Conservation (phyloP, 2,113 vertebrate genomes). For the Morone saxatilis region DNA sequence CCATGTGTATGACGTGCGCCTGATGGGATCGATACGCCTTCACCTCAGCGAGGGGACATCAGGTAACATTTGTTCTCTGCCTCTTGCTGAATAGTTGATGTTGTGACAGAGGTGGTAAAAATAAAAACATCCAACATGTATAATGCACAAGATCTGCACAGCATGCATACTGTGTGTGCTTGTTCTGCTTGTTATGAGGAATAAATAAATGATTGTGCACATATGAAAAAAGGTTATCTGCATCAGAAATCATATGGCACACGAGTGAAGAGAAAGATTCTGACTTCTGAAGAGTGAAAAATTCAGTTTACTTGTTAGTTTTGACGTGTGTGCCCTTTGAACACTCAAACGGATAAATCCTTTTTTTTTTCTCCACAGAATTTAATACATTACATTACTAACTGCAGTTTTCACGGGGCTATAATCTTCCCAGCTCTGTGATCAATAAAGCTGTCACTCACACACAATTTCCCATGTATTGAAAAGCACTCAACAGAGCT, state of each 20-base stretch:
- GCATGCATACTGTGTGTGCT: conserved; percentile 12
- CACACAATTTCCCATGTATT: conserved; percentile 58
- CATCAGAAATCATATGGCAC: conserved; percentile 34
- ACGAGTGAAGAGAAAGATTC: neutral
- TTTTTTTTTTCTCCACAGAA: conserved; percentile 18
- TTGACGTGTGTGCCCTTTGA: neutral
- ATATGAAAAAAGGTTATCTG: conserved; percentile 22
- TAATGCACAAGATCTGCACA: conserved; percentile 20
- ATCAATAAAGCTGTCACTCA: conserved; percentile 71
- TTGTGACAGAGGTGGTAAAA: conserved; percentile 30
- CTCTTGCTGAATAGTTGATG: conserved; percentile 26
- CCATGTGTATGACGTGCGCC: neutral
- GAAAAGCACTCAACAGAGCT: conserved; percentile 75
- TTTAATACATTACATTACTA: conserved; percentile 25
- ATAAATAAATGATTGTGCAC: conserved; percentile 66
- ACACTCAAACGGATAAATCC: conserved; percentile 11
- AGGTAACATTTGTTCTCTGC: conserved; percentile 4
- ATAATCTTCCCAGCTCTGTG: conserved; percentile 30
- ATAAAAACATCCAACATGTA: conserved; percentile 41
- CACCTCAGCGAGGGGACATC: neutral
- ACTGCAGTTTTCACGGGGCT: conserved; percentile 27
- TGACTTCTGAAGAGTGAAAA: neutral
- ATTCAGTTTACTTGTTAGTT: neutral
- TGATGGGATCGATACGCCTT: conserved; percentile 32
- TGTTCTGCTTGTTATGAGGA: conserved; percentile 35